Evolutionary conservation across 2,113 vertebrate genomes (phyloP).

Genomic region (Corythornis madagascariensis): DNA sequence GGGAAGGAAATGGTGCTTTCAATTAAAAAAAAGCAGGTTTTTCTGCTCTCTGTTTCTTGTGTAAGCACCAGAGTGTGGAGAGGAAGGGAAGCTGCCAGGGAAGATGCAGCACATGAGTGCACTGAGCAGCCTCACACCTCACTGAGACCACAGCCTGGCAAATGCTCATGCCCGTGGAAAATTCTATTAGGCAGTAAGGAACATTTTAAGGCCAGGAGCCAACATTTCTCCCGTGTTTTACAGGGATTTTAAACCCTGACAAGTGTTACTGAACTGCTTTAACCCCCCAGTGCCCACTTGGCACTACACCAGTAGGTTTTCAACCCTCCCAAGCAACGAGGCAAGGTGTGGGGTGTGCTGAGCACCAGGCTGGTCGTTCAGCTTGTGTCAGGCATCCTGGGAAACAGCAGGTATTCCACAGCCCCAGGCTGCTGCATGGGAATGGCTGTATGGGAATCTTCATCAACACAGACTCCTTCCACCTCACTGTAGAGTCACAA

Average conservation of each 20-base stretch:
- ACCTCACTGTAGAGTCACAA: not conserved
- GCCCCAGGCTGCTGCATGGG: not conserved
- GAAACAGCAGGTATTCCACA: conserved; percentile 7
- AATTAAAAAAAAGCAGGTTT: not conserved
- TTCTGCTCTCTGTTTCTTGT: not conserved
- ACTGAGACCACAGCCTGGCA: conserved; percentile 60
- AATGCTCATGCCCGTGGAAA: conserved; percentile 22
- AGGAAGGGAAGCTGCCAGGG: not conserved
- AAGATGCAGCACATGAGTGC: not conserved
- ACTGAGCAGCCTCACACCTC: conserved; percentile 19
- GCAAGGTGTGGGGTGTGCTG: not conserved
- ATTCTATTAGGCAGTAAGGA: conserved; percentile 35
- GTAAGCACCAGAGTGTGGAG: not conserved
- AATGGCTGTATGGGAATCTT: not conserved
- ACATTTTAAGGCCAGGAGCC: conserved; percentile 11
- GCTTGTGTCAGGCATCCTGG: not conserved
- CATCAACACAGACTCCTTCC: not conserved
- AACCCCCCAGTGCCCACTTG: not conserved
- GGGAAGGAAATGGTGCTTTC: not conserved
- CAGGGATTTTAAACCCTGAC: not conserved
- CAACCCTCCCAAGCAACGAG: not conserved
- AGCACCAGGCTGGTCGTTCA: not conserved
- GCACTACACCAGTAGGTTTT: not conserved
- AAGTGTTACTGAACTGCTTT: not conserved
- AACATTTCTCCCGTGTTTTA: not conserved